Percentiles rank a stretch among this genome's conserved stretches.
Evolutionary conservation across 2,113 vertebrate species (phyloP).

Genomic region (Bothrops jararaca): DNA sequence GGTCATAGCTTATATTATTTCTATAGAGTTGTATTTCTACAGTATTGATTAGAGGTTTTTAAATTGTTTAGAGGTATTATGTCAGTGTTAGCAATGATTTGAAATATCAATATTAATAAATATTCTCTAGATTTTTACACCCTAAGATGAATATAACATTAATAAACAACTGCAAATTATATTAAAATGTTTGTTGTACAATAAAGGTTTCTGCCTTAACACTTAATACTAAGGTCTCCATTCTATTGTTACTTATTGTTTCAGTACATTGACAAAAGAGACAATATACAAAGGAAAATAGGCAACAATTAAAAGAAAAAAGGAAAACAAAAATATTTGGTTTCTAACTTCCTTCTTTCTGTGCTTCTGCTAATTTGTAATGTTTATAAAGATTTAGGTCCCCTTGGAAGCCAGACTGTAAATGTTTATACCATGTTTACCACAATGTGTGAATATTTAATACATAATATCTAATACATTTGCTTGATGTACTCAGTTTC

Average conservation of each 20-base stretch:
- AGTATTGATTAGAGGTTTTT: not conserved
- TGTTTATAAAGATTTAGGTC: not conserved
- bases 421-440: not conserved
- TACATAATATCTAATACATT: not conserved
- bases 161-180: not conserved
- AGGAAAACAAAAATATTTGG: not conserved
- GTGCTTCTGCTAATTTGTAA: not conserved
- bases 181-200: not conserved
- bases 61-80: not conserved
- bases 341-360: not conserved
- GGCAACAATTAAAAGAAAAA: not conserved
- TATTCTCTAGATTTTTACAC: not conserved
- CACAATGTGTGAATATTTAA: not conserved
- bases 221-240: not conserved
- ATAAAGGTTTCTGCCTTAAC: not conserved
- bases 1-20: not conserved
- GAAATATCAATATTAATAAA: not conserved
- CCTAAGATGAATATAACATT: not conserved
- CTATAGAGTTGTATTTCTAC: not conserved
- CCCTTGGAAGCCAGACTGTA: not conserved
- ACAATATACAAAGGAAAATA: not conserved
- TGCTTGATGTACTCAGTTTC: not conserved
- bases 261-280: not conserved
- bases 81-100: not conserved
- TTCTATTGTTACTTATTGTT: not conserved